These are phyloP conservation scores for Cebidichthys violaceus DNA, from an alignment of 2,113 vertebrate species.

Conservation along the genomic window DNA sequence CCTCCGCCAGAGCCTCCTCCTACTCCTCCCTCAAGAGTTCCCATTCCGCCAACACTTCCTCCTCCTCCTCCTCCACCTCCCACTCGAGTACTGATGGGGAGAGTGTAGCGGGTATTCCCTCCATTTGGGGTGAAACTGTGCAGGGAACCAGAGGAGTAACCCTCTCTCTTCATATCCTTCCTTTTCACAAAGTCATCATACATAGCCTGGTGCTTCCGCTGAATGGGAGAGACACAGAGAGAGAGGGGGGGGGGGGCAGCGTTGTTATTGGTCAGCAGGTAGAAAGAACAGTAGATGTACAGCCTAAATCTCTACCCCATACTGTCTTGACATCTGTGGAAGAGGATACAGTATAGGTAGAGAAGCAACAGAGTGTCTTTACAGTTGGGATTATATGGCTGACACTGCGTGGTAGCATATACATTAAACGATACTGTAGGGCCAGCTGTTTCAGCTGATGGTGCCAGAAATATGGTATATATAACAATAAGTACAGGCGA, in stretches of 20 bases:
- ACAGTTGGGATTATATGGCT: conserved; percentile 11
- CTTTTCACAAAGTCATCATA: conserved; percentile 88
- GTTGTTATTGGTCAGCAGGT: conserved; percentile 6
- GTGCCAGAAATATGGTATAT: neutral
- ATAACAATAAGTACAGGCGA: neutral
- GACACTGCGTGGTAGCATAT: neutral
- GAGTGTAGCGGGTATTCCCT: conserved; percentile 65
- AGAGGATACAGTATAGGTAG: neutral
- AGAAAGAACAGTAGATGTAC: neutral
- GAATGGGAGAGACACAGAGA: conserved; percentile 42
- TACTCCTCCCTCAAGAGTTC: conserved; percentile 60
- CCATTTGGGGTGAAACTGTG: conserved; percentile 73
- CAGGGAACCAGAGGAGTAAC: conserved; percentile 77
- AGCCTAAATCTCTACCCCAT: neutral
- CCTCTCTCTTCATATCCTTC: conserved; percentile 87
- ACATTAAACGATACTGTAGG: neutral
- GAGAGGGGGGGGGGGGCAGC: neutral
- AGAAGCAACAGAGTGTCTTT: conserved; percentile 49
- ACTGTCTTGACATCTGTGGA: neutral
- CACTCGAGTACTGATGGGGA: conserved; percentile 55
- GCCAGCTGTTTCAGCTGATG: conserved; percentile 26
- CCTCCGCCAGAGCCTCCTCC: conserved; percentile 70
- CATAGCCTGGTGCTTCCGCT: conserved; percentile 87
- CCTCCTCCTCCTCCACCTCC: conserved; percentile 54
- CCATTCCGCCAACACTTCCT: conserved; percentile 47